phyloP scores from a whole-genome alignment of 2,888 invertebrate species.

The Tyria jacobaeae region DNA sequence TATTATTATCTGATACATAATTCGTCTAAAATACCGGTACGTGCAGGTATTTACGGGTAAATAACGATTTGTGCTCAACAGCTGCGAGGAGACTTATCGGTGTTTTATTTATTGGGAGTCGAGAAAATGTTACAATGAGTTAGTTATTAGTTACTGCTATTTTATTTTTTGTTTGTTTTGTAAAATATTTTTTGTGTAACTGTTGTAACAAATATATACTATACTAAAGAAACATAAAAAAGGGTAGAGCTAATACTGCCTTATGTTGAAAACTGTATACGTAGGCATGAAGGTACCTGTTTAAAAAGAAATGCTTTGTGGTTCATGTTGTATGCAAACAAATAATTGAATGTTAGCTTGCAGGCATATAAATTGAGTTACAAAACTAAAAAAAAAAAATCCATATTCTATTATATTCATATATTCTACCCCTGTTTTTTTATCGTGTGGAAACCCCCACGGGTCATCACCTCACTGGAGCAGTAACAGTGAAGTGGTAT shows the following conservation, averaged over 20 bases:
- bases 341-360: too few species aligned
- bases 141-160: conserved; percentile 20
- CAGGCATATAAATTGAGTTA: too few species aligned
- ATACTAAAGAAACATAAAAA: neutral
- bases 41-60: conserved; percentile 55
- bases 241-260: neutral
- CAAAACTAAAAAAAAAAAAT: too few species aligned
- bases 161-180: conserved; percentile 24
- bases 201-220: neutral
- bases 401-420: too few species aligned
- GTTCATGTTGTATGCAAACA: neutral
- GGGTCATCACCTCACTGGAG: too few species aligned
- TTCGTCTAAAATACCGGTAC: conserved; percentile 48
- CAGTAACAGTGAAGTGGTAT: too few species aligned
- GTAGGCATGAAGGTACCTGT: neutral
- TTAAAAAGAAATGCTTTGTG: neutral
- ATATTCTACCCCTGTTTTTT: too few species aligned
- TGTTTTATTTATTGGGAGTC: conserved; percentile 45
- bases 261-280: neutral
- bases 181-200: conserved; percentile 1
- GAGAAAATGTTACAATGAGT: conserved; percentile 27
- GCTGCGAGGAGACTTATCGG: conserved; percentile 39
- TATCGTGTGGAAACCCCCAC: too few species aligned
- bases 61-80: conserved; percentile 46
- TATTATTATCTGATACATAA: conserved; percentile 55